Conservation (phyloP, 2,113 vertebrate genomes). For the Hyperopisus bebe region DNA sequence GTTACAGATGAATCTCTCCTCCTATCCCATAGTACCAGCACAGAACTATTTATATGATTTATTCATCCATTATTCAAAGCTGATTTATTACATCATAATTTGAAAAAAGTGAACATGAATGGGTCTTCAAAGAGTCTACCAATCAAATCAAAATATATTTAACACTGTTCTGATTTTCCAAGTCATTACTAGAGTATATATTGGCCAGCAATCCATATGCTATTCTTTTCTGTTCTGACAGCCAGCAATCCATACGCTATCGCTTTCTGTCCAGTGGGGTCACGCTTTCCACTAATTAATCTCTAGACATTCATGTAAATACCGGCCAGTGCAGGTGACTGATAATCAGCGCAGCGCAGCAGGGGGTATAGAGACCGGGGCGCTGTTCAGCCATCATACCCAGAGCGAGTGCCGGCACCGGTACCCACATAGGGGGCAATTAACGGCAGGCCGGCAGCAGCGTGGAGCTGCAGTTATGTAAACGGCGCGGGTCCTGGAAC, state of each 20-base stretch:
- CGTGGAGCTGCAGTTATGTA: constrained; percentile 66
- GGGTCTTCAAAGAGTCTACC: neutral
- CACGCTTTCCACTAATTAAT: neutral
- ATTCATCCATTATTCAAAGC: neutral
- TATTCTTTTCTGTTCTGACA: neutral
- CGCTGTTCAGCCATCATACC: neutral
- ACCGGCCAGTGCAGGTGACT: neutral
- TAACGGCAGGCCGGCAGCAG: constrained; percentile 56
- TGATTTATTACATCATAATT: neutral
- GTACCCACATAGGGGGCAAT: constrained; percentile 29
- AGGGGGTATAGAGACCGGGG: neutral
- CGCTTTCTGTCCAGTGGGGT: neutral
- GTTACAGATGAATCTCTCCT: neutral
- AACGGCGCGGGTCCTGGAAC: constrained; percentile 54
- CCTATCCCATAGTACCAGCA: neutral
- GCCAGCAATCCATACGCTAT: neutral
- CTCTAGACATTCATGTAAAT: neutral
- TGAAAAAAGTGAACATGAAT: neutral
- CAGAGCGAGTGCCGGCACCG: neutral
- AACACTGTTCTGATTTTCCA: neutral
- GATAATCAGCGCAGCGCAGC: neutral
- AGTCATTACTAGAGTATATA: neutral
- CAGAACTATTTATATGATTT: neutral
- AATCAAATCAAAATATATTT: neutral
- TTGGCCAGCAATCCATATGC: neutral